Base-by-base conservation (phyloP, 1,140 invertebrate genomes). In the Aphelinus certus region DNA sequence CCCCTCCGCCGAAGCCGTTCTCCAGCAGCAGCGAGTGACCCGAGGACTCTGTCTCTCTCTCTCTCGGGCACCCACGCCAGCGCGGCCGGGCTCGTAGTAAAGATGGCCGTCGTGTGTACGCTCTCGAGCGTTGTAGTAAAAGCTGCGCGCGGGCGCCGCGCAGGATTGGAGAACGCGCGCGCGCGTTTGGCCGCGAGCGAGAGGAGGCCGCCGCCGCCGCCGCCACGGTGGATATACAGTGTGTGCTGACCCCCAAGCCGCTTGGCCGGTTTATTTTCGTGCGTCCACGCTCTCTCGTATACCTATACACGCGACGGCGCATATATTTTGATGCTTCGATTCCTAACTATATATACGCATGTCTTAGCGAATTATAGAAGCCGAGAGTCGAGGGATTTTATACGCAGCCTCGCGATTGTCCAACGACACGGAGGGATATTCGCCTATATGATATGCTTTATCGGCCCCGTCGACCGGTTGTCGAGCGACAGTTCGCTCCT, bases 1-100 rank as follows among this genome's bases (percentile, higher is more conserved):
- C 68, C 4, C 51, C 48, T 6, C 5, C 48, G 3, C 45, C 45
- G 26, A 6, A 26, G 7, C 2, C 53, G 65, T 56, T 67, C 65
- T 43, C 65, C 65, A 26, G 26, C 26, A 26, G 26, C 26, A 46
- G 65, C 81, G 79, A 82, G 79, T 83, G 83, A 83, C 82, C 82
- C 80, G 76, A 78, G 80, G 26, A 10, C 76, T 26, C 26, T 26
- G 26, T 26, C 26, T 26, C 26, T 26, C 26, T 26, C 26, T 26
- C 26, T 26, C 26, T 79, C 80, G 79, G 80, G 85, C 84, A 86
- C 84, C 84, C 86, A 86, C 85, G 83, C 82, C 63, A 75, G 64
- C 48, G 49, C 51, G 49, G n/a, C 3, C 43, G 42, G 43, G 55
- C 67, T 63, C 80, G 81, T 86, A 85, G 85, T 86, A 84, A 86